Conservation (phyloP, 1,140 invertebrate species). For the Druon quercuslanigerum region DNA sequence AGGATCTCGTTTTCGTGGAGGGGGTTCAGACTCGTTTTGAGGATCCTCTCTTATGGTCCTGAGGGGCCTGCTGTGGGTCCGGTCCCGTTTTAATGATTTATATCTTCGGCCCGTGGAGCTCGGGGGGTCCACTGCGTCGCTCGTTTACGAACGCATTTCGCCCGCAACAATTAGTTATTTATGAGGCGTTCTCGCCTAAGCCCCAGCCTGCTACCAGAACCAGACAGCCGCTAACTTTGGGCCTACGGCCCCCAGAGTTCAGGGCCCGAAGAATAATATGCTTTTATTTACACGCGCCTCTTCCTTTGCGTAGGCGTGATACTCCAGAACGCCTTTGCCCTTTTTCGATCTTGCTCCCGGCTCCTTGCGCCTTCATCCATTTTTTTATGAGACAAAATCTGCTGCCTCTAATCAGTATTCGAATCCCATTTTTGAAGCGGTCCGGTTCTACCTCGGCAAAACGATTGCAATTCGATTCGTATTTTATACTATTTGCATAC, state of each 20-base stretch:
- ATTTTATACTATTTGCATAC: constrained; percentile 27
- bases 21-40: constrained; percentile 44
- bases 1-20: not conserved
- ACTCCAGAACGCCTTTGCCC: not conserved
- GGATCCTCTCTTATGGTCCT: constrained; percentile 40
- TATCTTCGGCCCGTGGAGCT: constrained; percentile 61
- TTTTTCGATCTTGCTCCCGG: not conserved
- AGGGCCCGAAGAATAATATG: constrained; percentile 56
- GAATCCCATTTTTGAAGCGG: constrained; percentile 19
- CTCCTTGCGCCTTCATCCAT: constrained; percentile 40
- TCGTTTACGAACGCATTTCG: constrained; percentile 62
- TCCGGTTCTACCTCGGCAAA: not conserved
- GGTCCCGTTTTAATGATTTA: constrained; percentile 67
- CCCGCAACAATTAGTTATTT: constrained; percentile 68
- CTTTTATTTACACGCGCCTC: constrained; percentile 58
- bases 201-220: constrained; percentile 50
- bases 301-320: constrained; percentile 50
- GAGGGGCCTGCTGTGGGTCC: constrained; percentile 55
- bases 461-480: constrained; percentile 3
- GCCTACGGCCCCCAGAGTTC: constrained; percentile 46
- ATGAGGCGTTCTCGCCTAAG: constrained; percentile 59
- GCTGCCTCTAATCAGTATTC: constrained; percentile 26
- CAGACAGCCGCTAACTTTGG: constrained; percentile 40
- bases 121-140: constrained; percentile 62
- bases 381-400: constrained; percentile 34